These are phyloP conservation scores for Gila robusta DNA, from an alignment of 2,797 vertebrate genomes.

Conservation along the genomic window DNA sequence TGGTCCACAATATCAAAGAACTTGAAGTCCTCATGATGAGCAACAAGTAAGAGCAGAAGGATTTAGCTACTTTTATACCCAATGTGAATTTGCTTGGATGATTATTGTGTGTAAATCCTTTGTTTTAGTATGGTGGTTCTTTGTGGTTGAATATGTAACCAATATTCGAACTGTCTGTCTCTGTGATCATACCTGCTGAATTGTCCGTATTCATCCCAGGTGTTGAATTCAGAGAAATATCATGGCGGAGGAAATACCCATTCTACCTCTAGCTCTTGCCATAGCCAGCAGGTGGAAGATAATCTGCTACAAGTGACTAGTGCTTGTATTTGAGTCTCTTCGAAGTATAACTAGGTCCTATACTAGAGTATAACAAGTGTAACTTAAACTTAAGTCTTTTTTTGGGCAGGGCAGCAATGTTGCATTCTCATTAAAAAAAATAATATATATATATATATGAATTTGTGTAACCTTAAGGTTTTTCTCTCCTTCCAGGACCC, in stretches of 20 bases:
- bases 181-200: slow-evolving; percentile 79
- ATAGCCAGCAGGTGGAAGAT: slow-evolving; percentile 70
- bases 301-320: slow-evolving; percentile 64
- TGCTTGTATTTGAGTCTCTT: not conserved
- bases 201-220: slow-evolving; percentile 75
- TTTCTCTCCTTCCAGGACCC: slow-evolving; percentile 79
- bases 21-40: slow-evolving; percentile 98
- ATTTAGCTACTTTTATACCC: not conserved
- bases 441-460: too few species aligned
- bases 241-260: slow-evolving; percentile 77
- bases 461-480: not conserved
- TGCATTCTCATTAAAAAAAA: not conserved
- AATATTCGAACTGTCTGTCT: slow-evolving; percentile 38
- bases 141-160: not conserved
- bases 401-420: not conserved
- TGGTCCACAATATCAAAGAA: slow-evolving; percentile 96
- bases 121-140: not conserved
- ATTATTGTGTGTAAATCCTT: not conserved
- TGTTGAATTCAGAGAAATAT: slow-evolving; percentile 80
- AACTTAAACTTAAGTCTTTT: not conserved
- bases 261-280: slow-evolving; percentile 73
- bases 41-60: slow-evolving; percentile 88
- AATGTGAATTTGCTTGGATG: not conserved
- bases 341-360: not conserved
- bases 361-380: too few species aligned